A percentile compares a stretch with the other conserved stretches of the same genome.
phyloP scores from a whole-genome alignment of 2,888 invertebrate genomes.

The Thyatira batis region DNA sequence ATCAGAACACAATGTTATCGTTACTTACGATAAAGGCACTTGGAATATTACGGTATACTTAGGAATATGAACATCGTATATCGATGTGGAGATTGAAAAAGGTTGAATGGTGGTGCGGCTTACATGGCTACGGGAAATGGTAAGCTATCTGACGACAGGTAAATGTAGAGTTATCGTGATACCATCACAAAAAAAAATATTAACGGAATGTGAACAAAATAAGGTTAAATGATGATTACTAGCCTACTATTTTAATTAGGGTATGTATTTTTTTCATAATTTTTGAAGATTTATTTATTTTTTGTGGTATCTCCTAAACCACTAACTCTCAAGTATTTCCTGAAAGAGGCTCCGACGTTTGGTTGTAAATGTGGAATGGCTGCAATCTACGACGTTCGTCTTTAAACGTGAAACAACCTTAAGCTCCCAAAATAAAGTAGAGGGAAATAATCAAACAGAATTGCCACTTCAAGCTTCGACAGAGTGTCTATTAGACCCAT shows the following conservation, averaged over 20 bases:
- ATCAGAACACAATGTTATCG: constrained; percentile 19
- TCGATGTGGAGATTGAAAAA: not conserved
- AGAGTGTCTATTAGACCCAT: constrained; percentile 26
- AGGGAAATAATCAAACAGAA: constrained; percentile 21
- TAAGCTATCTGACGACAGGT: not conserved
- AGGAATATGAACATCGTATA: not conserved
- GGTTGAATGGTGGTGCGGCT: not conserved
- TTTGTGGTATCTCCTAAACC: too few relatives aligned
- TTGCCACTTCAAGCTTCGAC: constrained; percentile 23
- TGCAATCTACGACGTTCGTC: not conserved
- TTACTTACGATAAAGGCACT: constrained; percentile 9
- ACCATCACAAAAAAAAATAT: too few relatives aligned
- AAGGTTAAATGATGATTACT: too few relatives aligned
- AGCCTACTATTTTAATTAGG: too few relatives aligned
- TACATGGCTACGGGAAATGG: not conserved
- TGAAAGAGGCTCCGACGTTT: not conserved
- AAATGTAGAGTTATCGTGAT: too few relatives aligned
- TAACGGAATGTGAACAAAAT: too few relatives aligned
- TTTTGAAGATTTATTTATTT: too few relatives aligned
- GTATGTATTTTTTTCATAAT: too few relatives aligned
- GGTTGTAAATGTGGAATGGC: not conserved
- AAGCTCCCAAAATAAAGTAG: constrained; percentile 25
- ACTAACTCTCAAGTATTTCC: too few relatives aligned
- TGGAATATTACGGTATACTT: constrained; percentile 16
- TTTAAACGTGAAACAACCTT: constrained; percentile 16